phyloP scores from a whole-genome alignment of 2,888 invertebrate genomes.

The Drosophila paranaensis region DNA sequence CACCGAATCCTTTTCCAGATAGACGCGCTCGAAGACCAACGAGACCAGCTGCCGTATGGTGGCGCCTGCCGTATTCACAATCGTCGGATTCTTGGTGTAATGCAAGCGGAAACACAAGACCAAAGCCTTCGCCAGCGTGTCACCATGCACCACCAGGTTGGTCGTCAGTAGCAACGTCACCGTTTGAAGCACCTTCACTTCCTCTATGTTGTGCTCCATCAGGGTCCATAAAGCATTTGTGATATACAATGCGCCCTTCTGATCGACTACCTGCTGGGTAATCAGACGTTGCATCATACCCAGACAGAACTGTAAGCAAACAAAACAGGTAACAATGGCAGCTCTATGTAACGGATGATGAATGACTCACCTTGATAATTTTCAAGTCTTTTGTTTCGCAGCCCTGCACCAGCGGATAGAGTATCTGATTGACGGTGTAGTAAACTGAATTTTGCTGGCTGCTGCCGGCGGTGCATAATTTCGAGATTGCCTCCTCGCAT shows the following conservation, averaged over 20 bases:
- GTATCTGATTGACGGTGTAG: constrained; percentile 96
- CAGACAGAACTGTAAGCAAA: constrained; percentile 90
- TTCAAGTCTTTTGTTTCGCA: constrained; percentile 98
- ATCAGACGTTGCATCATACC: constrained; percentile 97
- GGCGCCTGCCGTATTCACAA: constrained; percentile 98
- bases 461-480: constrained; percentile 91
- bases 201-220: constrained; percentile 97
- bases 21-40: constrained; percentile 94
- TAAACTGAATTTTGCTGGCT: constrained; percentile 93
- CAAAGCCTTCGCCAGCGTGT: constrained; percentile 95
- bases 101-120: constrained; percentile 99
- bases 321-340: not conserved
- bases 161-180: constrained; percentile 97
- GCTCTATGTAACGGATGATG: not conserved
- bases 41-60: constrained; percentile 98
- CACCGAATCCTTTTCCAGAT: constrained; percentile 78
- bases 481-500: constrained; percentile 97
- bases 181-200: constrained; percentile 98
- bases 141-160: constrained; percentile 97
- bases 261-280: constrained; percentile 94
- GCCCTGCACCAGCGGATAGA: constrained; percentile 98
- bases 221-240: constrained; percentile 97
- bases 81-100: constrained; percentile 96
- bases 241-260: constrained; percentile 96
- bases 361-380: constrained; percentile 91